Percentiles rank a stretch among this genome's conserved stretches.
Evolutionary conservation across 2,888 invertebrate genomes (phyloP).

Genomic region (Cephalotes varians): DNA sequence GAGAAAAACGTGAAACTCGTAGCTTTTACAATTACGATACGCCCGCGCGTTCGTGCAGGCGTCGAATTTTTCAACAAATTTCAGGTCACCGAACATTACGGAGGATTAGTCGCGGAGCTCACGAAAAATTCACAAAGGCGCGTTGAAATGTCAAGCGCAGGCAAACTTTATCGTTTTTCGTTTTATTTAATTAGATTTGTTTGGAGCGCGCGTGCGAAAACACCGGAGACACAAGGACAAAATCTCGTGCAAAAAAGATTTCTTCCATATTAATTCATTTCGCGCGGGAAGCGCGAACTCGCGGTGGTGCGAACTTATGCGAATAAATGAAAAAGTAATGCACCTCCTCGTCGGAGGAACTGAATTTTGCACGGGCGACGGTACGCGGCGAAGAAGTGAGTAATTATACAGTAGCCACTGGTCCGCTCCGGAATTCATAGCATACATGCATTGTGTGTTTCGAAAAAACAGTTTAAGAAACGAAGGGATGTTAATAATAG

Average conservation of each 20-base stretch:
- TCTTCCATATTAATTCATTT: slow-evolving; percentile 12
- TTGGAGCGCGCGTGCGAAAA: neutral
- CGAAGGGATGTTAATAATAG: neutral
- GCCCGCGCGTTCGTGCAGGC: neutral
- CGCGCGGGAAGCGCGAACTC: slow-evolving; percentile 11
- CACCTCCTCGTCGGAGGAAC: slow-evolving; percentile 19
- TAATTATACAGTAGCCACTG: slow-evolving; percentile 59
- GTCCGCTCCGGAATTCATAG: slow-evolving; percentile 62
- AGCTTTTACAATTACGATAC: slow-evolving; percentile 27
- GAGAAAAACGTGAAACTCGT: slow-evolving; percentile 19
- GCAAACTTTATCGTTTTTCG: neutral
- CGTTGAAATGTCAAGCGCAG: neutral
- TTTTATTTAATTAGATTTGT: neutral
- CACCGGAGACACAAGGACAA: neutral
- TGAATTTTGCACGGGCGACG: slow-evolving; percentile 52
- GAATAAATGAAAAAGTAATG: slow-evolving; percentile 63
- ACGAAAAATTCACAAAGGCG: slow-evolving; percentile 18
- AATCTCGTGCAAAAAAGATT: neutral
- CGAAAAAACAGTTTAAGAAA: neutral
- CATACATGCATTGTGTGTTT: slow-evolving; percentile 44
- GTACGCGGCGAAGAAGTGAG: slow-evolving; percentile 42
- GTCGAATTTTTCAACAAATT: slow-evolving; percentile 45
- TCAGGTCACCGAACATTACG: slow-evolving; percentile 16
- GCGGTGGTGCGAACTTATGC: slow-evolving; percentile 37
- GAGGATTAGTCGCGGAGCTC: neutral